Percentiles rank a stretch among this genome's conserved stretches.
Conservation (phyloP, 2,888 invertebrate genomes). For the Melieria crassipennis region DNA sequence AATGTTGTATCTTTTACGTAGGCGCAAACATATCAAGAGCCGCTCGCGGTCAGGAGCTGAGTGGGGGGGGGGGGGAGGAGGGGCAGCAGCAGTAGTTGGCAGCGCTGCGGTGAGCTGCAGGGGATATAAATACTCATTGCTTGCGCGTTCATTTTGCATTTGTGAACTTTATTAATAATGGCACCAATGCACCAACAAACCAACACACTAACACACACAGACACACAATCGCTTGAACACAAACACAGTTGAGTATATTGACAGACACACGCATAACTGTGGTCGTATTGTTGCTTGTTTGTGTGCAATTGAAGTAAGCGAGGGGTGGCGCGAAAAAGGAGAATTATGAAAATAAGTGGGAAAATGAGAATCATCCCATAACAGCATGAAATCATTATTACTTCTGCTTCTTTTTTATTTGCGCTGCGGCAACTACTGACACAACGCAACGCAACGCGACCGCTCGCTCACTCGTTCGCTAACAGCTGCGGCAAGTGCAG, state of each 20-base stretch:
- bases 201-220: slow-evolving; percentile 30
- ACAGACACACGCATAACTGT: too few relatives aligned
- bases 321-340: too few relatives aligned
- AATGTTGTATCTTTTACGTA: slow-evolving; percentile 26
- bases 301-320: too few relatives aligned
- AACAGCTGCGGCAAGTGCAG: too few relatives aligned
- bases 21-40: background rate
- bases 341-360: too few relatives aligned
- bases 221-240: slow-evolving; percentile 46
- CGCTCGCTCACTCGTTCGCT: too few relatives aligned
- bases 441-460: too few relatives aligned
- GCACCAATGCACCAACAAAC: slow-evolving; percentile 39
- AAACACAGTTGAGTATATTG: background rate
- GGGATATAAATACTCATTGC: slow-evolving; percentile 48
- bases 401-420: too few relatives aligned
- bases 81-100: background rate
- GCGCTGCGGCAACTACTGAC: too few relatives aligned
- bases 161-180: slow-evolving; percentile 61
- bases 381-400: too few relatives aligned
- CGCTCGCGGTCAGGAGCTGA: background rate
- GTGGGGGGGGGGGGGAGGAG: background rate
- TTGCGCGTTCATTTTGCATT: slow-evolving; percentile 52
- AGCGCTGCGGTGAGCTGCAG: slow-evolving; percentile 4
- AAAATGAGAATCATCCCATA: too few relatives aligned
- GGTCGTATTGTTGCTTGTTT: too few relatives aligned